Conservation (phyloP, 64 coral and sea anemone genomes). For the Dendrophyllia cribrosa region DNA sequence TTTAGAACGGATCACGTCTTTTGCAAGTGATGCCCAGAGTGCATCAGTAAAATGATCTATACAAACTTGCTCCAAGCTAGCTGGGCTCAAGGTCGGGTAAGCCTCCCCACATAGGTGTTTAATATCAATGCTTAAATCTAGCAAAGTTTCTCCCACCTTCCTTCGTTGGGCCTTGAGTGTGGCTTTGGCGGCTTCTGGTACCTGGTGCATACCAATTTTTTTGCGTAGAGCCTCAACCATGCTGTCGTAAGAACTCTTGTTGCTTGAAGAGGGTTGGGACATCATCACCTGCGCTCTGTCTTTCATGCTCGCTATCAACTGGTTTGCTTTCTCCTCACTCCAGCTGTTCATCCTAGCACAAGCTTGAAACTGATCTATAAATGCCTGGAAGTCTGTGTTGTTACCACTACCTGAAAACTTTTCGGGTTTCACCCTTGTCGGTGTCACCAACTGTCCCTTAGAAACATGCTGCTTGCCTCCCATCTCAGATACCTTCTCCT, state of each 20-base stretch:
- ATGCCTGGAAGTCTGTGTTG: conserved; percentile 52
- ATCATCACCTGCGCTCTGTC: conserved; percentile 6
- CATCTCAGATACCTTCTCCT: conserved; percentile 22
- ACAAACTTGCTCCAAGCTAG: conserved; percentile 35
- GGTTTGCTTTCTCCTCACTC: conserved; percentile 30
- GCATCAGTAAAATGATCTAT: conserved; percentile 67
- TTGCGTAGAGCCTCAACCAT: conserved; percentile 38
- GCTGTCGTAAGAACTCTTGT: conserved; percentile 29
- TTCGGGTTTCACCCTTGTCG: conserved; percentile 27
- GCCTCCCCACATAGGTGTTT: conserved; percentile 50
- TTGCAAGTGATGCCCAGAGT: conserved; percentile 16
- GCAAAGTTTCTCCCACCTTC: conserved; percentile 36
- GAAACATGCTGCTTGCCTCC: no score
- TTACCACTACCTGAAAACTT: conserved; percentile 59
- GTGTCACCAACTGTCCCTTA: background rate
- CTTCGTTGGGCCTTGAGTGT: conserved; percentile 59
- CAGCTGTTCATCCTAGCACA: conserved; percentile 48
- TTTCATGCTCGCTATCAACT: conserved; percentile 42
- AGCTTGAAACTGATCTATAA: conserved; percentile 51
- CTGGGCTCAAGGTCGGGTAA: conserved; percentile 5
- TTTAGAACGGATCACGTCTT: conserved; percentile 17
- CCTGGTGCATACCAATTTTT: conserved; percentile 45
- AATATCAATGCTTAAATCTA: conserved; percentile 66
- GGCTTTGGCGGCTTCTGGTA: conserved; percentile 44
- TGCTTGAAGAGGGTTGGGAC: conserved; percentile 21